These are phyloP conservation scores for Pterobdella sp. DNA, from an alignment of 2,888 invertebrate species.

Conservation along the genomic window DNA sequence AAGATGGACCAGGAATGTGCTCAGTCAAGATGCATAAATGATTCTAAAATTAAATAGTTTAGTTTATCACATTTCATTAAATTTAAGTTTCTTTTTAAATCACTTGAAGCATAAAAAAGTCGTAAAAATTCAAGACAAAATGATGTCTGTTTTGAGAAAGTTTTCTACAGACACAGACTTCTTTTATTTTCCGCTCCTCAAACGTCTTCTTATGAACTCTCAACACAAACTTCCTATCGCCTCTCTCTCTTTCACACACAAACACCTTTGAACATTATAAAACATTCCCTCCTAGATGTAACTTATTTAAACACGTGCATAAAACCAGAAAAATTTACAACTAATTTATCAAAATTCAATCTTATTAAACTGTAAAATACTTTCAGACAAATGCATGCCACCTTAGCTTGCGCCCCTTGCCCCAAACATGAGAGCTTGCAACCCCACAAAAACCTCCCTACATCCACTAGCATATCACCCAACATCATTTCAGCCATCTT, in stretches of 20 bases:
- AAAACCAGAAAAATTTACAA: no score
- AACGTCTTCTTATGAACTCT: not conserved
- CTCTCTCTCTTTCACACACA: not conserved
- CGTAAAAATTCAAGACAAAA: not conserved
- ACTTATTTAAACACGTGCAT: no score
- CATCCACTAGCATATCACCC: not conserved
- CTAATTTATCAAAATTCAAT: no score
- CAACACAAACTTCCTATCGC: not conserved
- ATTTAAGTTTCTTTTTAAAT: not conserved
- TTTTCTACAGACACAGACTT: not conserved
- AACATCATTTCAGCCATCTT: no score
- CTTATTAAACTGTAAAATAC: no score
- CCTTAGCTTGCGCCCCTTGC: not conserved
- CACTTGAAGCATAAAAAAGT: not conserved
- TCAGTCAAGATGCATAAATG: slow-evolving; percentile 3
- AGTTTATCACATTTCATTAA: not conserved
- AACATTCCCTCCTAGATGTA: no score
- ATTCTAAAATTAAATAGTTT: not conserved
- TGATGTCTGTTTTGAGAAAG: not conserved
- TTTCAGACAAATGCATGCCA: no score
- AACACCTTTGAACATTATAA: not conserved
- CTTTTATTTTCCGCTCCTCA: not conserved
- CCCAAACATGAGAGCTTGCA: no score
- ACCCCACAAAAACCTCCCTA: no score
- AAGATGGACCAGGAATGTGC: not conserved